phyloP scores from a whole-genome alignment of 2,888 invertebrate species.

The Notocelia uddmanniana region DNA sequence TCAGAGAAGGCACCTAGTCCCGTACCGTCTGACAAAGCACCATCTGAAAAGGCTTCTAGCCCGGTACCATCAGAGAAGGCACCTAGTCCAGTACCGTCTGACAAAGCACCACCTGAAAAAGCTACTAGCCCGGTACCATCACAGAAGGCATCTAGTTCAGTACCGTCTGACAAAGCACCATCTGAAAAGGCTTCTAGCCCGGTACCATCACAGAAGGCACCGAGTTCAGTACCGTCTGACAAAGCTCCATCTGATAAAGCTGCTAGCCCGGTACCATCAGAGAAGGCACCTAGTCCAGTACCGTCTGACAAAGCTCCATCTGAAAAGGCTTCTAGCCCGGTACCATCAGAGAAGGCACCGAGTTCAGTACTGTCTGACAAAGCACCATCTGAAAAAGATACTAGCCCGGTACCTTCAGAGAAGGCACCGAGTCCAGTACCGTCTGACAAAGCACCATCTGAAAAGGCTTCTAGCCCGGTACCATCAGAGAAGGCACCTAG shows the following conservation, averaged over 20 bases:
- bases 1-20: constrained; percentile 36
- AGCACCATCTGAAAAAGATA: constrained; percentile 13
- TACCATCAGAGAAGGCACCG: constrained; percentile 26
- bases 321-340: constrained; percentile 36
- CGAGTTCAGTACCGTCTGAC: constrained; percentile 37
- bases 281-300: constrained; percentile 40
- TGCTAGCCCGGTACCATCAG: constrained; percentile 1
- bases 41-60: constrained; percentile 45
- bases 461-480: neutral
- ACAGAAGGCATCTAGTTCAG: constrained; percentile 4
- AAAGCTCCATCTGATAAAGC: constrained; percentile 27
- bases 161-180: constrained; percentile 27
- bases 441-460: neutral
- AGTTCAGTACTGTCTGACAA: neutral
- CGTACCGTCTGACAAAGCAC: constrained; percentile 20
- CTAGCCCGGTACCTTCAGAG: constrained; percentile 13
- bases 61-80: constrained; percentile 21
- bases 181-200: constrained; percentile 28
- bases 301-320: constrained; percentile 45
- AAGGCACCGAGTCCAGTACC: constrained; percentile 20
- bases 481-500: constrained; percentile 1
- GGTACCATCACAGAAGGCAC: constrained; percentile 31
- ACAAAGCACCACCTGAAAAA: neutral
- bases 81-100: neutral
- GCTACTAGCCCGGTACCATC: neutral